Base-by-base conservation (phyloP, 2,888 invertebrate species). In the Amblyjoppa fuscipennis region DNA sequence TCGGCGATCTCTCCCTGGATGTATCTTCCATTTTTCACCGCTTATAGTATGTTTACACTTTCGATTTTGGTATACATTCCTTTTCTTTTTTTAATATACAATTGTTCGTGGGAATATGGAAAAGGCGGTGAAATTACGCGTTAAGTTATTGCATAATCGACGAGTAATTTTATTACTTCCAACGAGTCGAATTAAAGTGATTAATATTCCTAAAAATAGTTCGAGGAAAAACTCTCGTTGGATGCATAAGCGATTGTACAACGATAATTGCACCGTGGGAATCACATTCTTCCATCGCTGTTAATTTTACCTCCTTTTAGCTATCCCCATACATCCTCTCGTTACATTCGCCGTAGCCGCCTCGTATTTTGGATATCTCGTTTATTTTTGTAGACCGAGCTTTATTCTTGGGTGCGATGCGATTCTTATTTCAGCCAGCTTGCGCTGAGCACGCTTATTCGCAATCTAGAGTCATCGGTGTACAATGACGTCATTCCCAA, bases 251-350 rank as follows among this genome's bases (percentile, higher is more conserved):
- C 49, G 9, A 49, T 28, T 28, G 49, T 53, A 31, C n/a, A 20
- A 70, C 34, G 68, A 66, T 79, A 79, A 82, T 79, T 78, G 66
- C 38, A 56, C 13, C 3, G 75, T 71, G 79, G 66, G 82, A 82
- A 82, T 68, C 28, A 20, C 38, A 75, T 79, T 82, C 75, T 84
- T 69, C 16, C 3, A 61, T 34, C 34, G 16, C 31, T 13, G 61
- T 13, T 4, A 2, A 6, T 6, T 61, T 16, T 31, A 2, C 5
- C 31, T 13, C 4, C 34, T 6, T 61, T 61, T 13, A 13, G 31
- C 7, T 5, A 61, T 31, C 25, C 45, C 38, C 11, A 61, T 59
- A 28, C 16, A 61, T 61, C 5, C 13, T 16, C 16, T 5, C 7
- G 6, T 31, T 61, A 16, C 5, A 9, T 16, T 16, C n/a, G 31